A percentile compares a stretch with the other conserved stretches of the same genome.
Evolutionary conservation across 2,797 vertebrate species (phyloP).

Genomic region (Molothrus ater): DNA sequence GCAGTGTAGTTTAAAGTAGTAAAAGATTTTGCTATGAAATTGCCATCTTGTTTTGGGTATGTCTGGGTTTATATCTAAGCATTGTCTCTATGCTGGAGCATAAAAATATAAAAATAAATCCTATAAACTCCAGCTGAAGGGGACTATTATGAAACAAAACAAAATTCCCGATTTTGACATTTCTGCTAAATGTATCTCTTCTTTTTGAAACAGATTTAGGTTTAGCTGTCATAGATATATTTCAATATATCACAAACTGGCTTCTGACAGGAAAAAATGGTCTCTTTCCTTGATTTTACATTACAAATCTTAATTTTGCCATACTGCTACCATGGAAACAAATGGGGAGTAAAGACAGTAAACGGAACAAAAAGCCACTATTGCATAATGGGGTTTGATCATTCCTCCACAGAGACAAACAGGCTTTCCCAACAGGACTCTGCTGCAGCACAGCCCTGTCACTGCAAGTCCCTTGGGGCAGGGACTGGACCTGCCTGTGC

Average conservation of each 20-base stretch:
- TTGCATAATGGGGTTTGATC: constrained; percentile 1
- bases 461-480: neutral
- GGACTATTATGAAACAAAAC: neutral
- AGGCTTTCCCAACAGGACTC: neutral
- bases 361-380: neutral
- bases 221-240: neutral
- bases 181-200: neutral
- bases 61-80: neutral
- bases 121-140: neutral
- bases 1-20: neutral
- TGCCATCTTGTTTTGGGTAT: neutral
- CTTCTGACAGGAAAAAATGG: neutral
- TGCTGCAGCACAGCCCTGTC: neutral
- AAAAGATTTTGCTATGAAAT: neutral
- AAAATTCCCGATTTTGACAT: neutral
- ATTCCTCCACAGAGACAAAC: neutral
- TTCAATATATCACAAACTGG: neutral
- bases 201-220: neutral
- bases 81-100: neutral
- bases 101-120: neutral
- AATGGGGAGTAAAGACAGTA: neutral
- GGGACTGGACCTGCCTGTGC: neutral
- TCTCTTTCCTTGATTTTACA: neutral
- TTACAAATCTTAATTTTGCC: neutral
- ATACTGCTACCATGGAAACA: constrained; percentile 52